Base-by-base conservation (phyloP, 1,140 invertebrate species). In the Diachasmimorpha longicaudata region DNA sequence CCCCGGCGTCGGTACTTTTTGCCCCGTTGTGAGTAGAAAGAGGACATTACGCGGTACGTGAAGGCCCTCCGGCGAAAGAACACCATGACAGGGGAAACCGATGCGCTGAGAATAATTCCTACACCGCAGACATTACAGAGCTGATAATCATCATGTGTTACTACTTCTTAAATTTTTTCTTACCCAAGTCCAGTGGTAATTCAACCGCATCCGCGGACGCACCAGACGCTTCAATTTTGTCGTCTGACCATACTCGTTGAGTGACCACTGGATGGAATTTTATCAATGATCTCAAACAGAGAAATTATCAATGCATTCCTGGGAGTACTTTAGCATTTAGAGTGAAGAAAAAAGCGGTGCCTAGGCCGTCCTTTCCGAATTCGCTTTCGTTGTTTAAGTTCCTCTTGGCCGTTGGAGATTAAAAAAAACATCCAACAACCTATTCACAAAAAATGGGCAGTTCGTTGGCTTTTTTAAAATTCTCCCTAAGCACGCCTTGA, bases 301-400 rank as follows among this genome's bases (percentile, higher is more conserved):
- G 31, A 68, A 68, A 68, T 68, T 68, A 68, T 68, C 66, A 68
- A 68, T 39, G 66, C 66, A 68, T 68, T 68, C n/a, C 66, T 37
- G 4, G 23, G n/a, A n/a, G 36, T 37, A 37, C 23, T 63, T 63
- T 10, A 8, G n/a, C n/a, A 55, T 55, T n/a, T 8, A 14, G 58
- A 1, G 4, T 14, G 23, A 11, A 2, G 19, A 25, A 63, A 23
- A 63, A 63, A 25, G 4, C 19, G 10, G 23, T 19, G 11, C n/a
- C n/a, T n/a, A n/a, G n/a, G n/a, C n/a, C n/a, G n/a, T n/a, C n/a
- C n/a, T n/a, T n/a, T n/a, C n/a, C n/a, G n/a, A n/a, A n/a, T n/a
- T n/a, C n/a, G n/a, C n/a, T n/a, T n/a, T n/a, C n/a, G n/a, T n/a
- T n/a, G n/a, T n/a, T n/a, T n/a, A n/a, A n/a, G n/a, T n/a, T n/a